Evolutionary conservation across 2,797 vertebrate species (phyloP).

Genomic region (Eospalax fontanierii): DNA sequence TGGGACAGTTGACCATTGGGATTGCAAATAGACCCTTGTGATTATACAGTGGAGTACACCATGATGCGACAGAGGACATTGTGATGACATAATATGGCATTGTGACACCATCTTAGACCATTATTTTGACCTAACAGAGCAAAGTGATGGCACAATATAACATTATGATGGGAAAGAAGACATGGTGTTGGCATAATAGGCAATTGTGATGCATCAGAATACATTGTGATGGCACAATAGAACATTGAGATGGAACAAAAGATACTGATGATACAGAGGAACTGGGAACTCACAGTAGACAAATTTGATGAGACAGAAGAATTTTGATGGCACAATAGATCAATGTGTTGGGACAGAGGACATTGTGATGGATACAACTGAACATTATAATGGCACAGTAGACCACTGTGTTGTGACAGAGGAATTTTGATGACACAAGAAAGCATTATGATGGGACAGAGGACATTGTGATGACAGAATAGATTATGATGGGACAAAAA

Average conservation of each 20-base stretch:
- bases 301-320: not conserved
- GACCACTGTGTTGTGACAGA: not conserved
- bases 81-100: not conserved
- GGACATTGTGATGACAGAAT: not conserved
- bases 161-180: not conserved
- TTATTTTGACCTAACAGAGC: no score
- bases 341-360: not conserved
- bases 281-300: not conserved
- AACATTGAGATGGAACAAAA: not conserved
- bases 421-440: not conserved
- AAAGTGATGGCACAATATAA: no score
- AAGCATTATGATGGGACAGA: not conserved
- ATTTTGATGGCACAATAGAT: no score
- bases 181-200: not conserved
- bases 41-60: no score
- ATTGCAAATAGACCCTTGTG: no score
- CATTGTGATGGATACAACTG: not conserved
- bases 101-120: not conserved
- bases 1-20: no score
- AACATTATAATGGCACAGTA: not conserved
- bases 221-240: not conserved
- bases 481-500: no score
- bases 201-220: no score
- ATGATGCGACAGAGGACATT: not conserved
- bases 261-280: not conserved